phyloP scores from a whole-genome alignment of 2,888 invertebrate species.

The Brenthis hecate region DNA sequence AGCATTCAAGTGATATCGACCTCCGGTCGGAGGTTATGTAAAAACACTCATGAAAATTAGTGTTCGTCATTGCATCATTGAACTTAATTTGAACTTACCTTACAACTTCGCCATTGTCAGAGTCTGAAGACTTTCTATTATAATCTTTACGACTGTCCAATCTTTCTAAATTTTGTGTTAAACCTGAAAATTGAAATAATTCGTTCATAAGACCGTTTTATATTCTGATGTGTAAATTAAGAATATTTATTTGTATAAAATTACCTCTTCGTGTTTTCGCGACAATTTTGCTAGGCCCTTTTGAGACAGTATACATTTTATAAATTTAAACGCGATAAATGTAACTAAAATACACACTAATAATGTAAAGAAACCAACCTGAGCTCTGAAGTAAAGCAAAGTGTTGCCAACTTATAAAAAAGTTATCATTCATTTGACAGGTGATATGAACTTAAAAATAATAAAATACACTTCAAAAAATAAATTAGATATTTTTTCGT shows the following conservation, averaged over 20 bases:
- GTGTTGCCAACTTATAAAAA: conserved; percentile 24
- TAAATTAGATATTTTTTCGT: no score
- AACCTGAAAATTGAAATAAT: conserved; percentile 80
- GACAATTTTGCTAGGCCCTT: conserved; percentile 93
- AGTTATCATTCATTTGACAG: not conserved
- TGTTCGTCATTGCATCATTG: conserved; percentile 48
- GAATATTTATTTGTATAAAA: conserved; percentile 20
- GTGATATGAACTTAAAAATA: not conserved
- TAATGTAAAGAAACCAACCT: conserved; percentile 48
- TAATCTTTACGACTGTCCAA: conserved; percentile 88
- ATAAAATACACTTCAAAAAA: not conserved
- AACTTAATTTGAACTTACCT: conserved; percentile 75
- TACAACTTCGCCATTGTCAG: conserved; percentile 85
- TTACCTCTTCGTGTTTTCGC: conserved; percentile 92
- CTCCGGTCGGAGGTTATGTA: conserved; percentile 72
- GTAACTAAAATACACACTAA: conserved; percentile 62
- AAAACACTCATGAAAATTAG: conserved; percentile 71
- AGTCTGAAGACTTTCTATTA: conserved; percentile 85
- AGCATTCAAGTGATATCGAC: conserved; percentile 33
- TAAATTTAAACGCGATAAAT: conserved; percentile 65
- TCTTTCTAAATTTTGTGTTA: conserved; percentile 91
- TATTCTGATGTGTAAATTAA: conserved; percentile 35
- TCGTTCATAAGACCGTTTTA: conserved; percentile 42
- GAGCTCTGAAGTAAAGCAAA: conserved; percentile 28
- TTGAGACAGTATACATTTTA: conserved; percentile 93